These are phyloP conservation scores for Steinernema khuongi DNA, from an alignment of 1,140 invertebrate species.

Conservation along the genomic window DNA sequence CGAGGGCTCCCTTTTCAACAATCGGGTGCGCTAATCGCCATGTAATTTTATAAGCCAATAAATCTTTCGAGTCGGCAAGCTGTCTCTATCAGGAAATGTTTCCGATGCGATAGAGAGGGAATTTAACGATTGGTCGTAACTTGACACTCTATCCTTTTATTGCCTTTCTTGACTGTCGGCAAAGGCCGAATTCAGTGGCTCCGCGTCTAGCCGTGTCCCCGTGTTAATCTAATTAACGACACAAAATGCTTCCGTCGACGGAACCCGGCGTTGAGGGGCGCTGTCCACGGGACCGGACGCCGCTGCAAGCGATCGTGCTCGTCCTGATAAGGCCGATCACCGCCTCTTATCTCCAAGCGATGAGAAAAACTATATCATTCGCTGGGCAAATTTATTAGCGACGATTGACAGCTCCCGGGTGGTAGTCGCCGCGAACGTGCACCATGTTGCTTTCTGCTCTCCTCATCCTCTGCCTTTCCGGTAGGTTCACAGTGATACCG, in stretches of 20 bases:
- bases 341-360: background rate
- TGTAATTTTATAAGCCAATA: background rate
- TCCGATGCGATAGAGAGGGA: background rate
- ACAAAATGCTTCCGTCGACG: background rate
- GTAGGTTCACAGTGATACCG: background rate
- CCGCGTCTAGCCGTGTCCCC: no score
- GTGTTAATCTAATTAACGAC: no score
- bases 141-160: no score
- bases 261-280: background rate
- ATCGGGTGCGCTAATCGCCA: no score
- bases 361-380: background rate
- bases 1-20: no score
- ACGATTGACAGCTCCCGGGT: background rate
- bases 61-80: background rate
- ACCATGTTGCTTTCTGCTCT: background rate
- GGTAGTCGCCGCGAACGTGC: background rate
- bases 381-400: conserved; percentile 6
- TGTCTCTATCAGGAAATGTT: background rate
- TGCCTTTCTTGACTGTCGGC: no score
- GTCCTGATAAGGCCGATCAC: background rate
- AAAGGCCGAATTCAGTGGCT: no score
- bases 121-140: no score
- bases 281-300: background rate
- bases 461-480: background rate
- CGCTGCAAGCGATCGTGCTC: background rate